Conservation (phyloP, 1,140 invertebrate species). For the Coboldia fuscipes region DNA sequence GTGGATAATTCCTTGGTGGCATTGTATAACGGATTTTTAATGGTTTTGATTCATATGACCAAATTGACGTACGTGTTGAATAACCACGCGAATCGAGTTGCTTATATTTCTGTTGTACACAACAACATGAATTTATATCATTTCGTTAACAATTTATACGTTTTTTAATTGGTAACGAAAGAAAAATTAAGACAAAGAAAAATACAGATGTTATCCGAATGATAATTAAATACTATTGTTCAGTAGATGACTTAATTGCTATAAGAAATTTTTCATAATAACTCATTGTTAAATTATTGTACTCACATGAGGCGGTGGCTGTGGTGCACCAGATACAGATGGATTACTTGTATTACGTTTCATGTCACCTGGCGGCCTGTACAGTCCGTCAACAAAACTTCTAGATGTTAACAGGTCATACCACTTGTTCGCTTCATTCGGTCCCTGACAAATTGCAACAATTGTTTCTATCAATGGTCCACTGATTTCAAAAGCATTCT, state of each 20-base stretch:
- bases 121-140: not conserved
- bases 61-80: constrained; percentile 24
- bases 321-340: constrained; percentile 20
- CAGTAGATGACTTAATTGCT: not conserved
- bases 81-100: constrained; percentile 26
- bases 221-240: not conserved
- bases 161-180: not conserved
- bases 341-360: constrained; percentile 18
- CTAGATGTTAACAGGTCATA: constrained; percentile 42
- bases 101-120: constrained; percentile 3
- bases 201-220: not conserved
- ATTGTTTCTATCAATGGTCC: constrained; percentile 80
- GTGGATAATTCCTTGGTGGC: constrained; percentile 36
- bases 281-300: not conserved
- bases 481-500: constrained; percentile 84
- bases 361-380: constrained; percentile 9
- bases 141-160: not conserved
- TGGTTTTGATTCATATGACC: constrained; percentile 21
- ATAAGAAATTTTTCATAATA: constrained; percentile 1
- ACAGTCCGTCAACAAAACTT: constrained; percentile 19
- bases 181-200: not conserved
- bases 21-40: constrained; percentile 30
- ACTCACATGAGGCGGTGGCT: constrained; percentile 31
- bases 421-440: constrained; percentile 70
- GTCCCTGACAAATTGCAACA: constrained; percentile 63